A percentile compares a stretch with the other conserved stretches of the same genome.
Evolutionary conservation across 2,113 vertebrate genomes (phyloP).

Genomic region (Scytalopus superciliaris): DNA sequence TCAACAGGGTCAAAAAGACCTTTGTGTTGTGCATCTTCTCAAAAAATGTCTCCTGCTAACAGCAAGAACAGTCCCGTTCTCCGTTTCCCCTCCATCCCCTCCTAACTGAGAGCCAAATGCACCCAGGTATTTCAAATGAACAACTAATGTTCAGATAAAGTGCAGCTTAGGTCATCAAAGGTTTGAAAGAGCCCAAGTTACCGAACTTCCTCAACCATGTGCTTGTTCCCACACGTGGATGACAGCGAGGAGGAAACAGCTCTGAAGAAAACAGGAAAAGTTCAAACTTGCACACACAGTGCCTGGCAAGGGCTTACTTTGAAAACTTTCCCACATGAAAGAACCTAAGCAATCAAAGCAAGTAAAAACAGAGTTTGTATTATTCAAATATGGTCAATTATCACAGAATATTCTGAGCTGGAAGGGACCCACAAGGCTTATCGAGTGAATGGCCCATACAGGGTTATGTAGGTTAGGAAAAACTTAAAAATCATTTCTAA

Average conservation of each 20-base stretch:
- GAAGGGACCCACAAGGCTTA: not conserved
- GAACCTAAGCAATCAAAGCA: constrained; percentile 1
- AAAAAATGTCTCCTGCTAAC: not conserved
- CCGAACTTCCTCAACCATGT: not conserved
- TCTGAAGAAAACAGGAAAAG: constrained; percentile 42
- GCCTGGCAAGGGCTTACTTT: not conserved
- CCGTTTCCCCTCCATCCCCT: not conserved
- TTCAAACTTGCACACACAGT: constrained; percentile 5
- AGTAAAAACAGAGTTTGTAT: not conserved
- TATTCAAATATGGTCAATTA: not conserved
- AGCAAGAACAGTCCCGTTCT: not conserved
- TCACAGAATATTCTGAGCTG: not conserved
- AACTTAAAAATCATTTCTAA: not conserved
- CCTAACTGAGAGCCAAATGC: not conserved
- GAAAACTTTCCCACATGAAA: constrained; percentile 49
- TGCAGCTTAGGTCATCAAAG: constrained; percentile 20
- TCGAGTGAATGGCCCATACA: not conserved
- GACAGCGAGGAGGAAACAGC: constrained; percentile 20
- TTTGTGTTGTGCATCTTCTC: not conserved
- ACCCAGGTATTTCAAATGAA: not conserved
- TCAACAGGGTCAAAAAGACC: not conserved
- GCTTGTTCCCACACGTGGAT: constrained; percentile 13
- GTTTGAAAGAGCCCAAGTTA: not conserved
- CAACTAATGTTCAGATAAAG: not conserved
- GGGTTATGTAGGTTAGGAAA: not conserved